These are phyloP conservation scores for Barnardius zonarius DNA, from an alignment of 2,113 vertebrate species.

Conservation along the genomic window DNA sequence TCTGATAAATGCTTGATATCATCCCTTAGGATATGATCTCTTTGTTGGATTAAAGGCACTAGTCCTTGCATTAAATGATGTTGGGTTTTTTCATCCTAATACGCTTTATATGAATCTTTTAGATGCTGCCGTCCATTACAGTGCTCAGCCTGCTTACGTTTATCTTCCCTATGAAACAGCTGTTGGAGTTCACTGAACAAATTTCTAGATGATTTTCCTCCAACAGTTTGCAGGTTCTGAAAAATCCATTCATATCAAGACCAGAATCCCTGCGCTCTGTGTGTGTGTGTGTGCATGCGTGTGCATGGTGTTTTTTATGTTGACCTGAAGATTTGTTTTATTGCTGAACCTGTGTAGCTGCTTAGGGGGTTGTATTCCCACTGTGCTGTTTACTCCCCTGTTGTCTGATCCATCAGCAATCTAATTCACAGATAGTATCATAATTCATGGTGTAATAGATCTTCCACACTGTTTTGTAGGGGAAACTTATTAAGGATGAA, in stretches of 20 bases:
- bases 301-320: constrained; percentile 2
- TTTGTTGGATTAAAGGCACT: constrained; percentile 57
- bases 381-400: not conserved
- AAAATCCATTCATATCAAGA: constrained; percentile 50
- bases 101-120: constrained; percentile 40
- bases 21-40: constrained; percentile 60
- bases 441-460: constrained; percentile 21
- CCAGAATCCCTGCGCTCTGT: not conserved
- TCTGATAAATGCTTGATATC: constrained; percentile 59
- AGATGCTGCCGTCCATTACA: not conserved
- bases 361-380: not conserved
- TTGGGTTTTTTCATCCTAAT: constrained; percentile 22
- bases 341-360: not conserved
- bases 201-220: constrained; percentile 42
- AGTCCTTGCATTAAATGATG: constrained; percentile 34
- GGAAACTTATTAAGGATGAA: constrained; percentile 36
- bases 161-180: constrained; percentile 35
- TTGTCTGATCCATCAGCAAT: constrained; percentile 14
- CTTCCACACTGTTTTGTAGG: not conserved
- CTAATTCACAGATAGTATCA: not conserved
- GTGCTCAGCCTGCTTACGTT: constrained; percentile 10
- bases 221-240: constrained; percentile 32
- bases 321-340: constrained; percentile 35
- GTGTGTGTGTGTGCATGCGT: not conserved
- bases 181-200: constrained; percentile 20